Evolutionary conservation across 1,140 invertebrate genomes (phyloP).

Genomic region (Rhyacophila brunnea): DNA sequence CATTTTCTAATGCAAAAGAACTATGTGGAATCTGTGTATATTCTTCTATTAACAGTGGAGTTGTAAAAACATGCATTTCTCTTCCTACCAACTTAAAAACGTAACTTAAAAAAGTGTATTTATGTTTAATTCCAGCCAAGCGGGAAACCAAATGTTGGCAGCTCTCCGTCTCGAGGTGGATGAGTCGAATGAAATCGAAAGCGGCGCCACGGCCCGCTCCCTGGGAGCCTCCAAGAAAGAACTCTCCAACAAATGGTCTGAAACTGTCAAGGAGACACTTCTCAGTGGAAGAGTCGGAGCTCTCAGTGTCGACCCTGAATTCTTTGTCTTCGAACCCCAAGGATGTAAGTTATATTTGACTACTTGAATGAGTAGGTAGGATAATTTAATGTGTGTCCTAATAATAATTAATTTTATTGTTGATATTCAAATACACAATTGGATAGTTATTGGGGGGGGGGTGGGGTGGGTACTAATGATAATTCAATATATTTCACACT

Average conservation of each 20-base stretch:
- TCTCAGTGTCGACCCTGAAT: conserved; percentile 75
- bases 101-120: no score
- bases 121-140: conserved; percentile 46
- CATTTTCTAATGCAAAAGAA: no score
- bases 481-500: no score
- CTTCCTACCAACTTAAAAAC: no score
- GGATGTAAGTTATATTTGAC: conserved; percentile 55
- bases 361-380: no score
- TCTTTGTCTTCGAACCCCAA: conserved; percentile 66
- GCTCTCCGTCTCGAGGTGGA: conserved; percentile 47
- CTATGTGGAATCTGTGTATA: no score
- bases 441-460: no score
- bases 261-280: conserved; percentile 67
- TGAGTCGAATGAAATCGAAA: conserved; percentile 43
- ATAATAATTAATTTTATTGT: conserved; percentile 5
- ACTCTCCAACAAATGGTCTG: conserved; percentile 51
- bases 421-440: neutral
- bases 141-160: conserved; percentile 50
- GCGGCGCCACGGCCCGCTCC: conserved; percentile 38
- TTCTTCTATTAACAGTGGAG: no score
- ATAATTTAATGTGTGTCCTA: no score
- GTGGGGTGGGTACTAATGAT: no score
- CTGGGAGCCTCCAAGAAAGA: conserved; percentile 26
- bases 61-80: no score
- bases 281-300: conserved; percentile 70